Percentiles rank a stretch among this genome's conserved stretches.
These are phyloP conservation scores for Lepidurus apus DNA, from an alignment of 1,140 invertebrate species.

Conservation along the genomic window DNA sequence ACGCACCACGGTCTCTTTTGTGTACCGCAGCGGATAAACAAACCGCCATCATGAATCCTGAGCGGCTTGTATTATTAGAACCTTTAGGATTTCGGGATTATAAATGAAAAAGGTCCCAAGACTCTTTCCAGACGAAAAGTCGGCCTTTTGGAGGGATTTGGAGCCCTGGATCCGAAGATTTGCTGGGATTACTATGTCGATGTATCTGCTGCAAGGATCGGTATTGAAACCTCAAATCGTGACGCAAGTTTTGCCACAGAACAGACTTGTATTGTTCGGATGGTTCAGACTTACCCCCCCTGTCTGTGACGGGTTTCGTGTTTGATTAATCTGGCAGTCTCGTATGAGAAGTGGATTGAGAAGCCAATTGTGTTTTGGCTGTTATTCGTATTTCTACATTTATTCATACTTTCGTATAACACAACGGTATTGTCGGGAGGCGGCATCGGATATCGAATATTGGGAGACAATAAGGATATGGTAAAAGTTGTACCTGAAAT, in stretches of 20 bases:
- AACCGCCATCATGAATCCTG: conserved; percentile 3
- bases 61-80: background rate
- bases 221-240: background rate
- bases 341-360: background rate
- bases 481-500: too few species aligned
- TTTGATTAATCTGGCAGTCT: background rate
- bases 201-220: background rate
- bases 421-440: too few species aligned
- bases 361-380: background rate
- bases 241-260: background rate
- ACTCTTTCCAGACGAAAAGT: background rate
- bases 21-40: conserved; percentile 18
- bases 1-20: conserved; percentile 20
- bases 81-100: background rate
- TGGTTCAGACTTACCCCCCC: background rate
- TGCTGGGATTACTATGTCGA: too few species aligned
- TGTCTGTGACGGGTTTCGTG: background rate
- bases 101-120: background rate
- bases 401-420: too few species aligned
- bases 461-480: too few species aligned
- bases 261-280: background rate
- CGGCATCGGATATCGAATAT: too few species aligned
- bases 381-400: too few species aligned
- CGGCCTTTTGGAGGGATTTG: background rate
- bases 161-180: background rate